A percentile compares a stretch with the other conserved stretches of the same genome.
Evolutionary conservation across 2,888 invertebrate genomes (phyloP).

Genomic region (Buathra laborator): DNA sequence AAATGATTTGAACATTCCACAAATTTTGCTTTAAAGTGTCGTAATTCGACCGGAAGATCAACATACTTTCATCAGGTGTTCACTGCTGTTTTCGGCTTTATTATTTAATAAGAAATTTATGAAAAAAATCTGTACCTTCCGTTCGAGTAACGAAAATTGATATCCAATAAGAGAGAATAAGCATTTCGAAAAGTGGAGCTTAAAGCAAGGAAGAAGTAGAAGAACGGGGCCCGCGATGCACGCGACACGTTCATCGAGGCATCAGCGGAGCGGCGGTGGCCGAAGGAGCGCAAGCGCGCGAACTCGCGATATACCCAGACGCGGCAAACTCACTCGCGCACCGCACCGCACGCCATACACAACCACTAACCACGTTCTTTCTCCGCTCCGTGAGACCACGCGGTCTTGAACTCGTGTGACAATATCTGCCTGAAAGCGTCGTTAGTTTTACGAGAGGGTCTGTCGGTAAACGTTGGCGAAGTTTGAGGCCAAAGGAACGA

Average conservation of each 20-base stretch:
- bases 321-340: constrained; percentile 84
- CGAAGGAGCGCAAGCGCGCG: constrained; percentile 82
- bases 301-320: constrained; percentile 82
- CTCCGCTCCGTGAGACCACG: constrained; percentile 79
- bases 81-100: not conserved
- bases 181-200: constrained; percentile 8
- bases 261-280: constrained; percentile 62
- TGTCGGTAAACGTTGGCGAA: constrained; percentile 36
- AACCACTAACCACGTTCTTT: constrained; percentile 80
- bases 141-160: not conserved
- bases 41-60: not conserved
- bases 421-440: constrained; percentile 16
- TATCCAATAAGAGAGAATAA: not conserved
- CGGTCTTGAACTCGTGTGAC: constrained; percentile 73
- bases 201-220: constrained; percentile 56
- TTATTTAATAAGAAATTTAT: not conserved
- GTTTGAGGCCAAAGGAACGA: constrained; percentile 15
- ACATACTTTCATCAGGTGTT: not conserved
- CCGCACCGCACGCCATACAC: constrained; percentile 84
- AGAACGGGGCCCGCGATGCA: constrained; percentile 74
- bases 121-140: not conserved
- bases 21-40: not conserved
- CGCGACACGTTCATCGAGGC: constrained; percentile 71
- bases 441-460: constrained; percentile 12
- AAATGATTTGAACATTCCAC: not conserved